Base-by-base conservation (phyloP, 1,140 invertebrate species). In the Aplysia californica region DNA sequence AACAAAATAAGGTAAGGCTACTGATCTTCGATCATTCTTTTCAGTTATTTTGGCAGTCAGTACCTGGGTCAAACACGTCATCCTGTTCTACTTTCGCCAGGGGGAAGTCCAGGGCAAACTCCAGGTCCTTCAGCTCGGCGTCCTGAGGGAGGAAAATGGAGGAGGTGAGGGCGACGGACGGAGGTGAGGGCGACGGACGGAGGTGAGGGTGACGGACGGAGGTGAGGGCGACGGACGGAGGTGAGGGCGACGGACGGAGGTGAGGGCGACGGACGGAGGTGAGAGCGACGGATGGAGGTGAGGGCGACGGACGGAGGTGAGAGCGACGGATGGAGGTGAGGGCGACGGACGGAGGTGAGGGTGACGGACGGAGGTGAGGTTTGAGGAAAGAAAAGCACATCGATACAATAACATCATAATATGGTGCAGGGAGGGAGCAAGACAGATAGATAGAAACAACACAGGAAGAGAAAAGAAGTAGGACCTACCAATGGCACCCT, bases 51-150 rank as follows among this genome's bases (percentile, higher is more conserved):
- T n/a, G n/a, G n/a, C n/a, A n/a, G n/a, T n/a, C n/a, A n/a, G n/a
- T 50, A 75, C 72, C 70, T 59, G 70, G 56, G 36, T 72, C 70
- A 61, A 61, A 72, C 0, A 72, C 56, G 56, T 72, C 70, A 72
- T 72, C 68, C 29, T 70, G 56, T 3, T 72, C 70, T 26, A 20
- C 2, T 50, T 59, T 61, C 10, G 31, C 4, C 2, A 61, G 21
- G 6, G 20, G 1, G 35, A 72, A 72, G n/a, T 72, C 70, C 35
- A 61, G 41, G 33, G 21, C 33, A 41, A 72, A 72, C 21, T 72
- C 70, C 29, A 72, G 23, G 1, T 72, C 70, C 38, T 29, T 72
- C 6, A 72, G 61, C 1, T 72, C 56, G 38, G 31, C 10, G 21
- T 72, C 70, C 70, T 71, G 50, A 15, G 18, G 26, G 6, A 61